Evolutionary conservation across 1,140 invertebrate species (phyloP), one percentile per base, ranked within the genome.

Genomic region (Papilio glaucus): DNA sequence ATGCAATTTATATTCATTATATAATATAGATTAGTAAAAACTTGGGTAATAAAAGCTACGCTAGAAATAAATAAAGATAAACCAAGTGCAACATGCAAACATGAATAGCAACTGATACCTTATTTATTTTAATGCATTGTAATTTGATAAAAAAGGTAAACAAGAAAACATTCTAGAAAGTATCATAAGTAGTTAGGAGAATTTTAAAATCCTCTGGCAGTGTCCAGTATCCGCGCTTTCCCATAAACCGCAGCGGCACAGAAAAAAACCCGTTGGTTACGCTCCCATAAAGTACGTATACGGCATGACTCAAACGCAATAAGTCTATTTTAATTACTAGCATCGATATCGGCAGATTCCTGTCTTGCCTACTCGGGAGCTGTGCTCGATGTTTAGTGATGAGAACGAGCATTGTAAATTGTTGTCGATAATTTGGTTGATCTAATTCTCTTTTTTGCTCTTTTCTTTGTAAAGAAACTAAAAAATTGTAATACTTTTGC

Each of bases 321-420:
- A 91, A 88, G 87, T 91, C 90, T 89, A 90, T 91, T 92, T 91
- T 92, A 92, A 92, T 92, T 92, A 92, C 88, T 82, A 81, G 75
- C 80, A 82, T 86, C 87, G 86, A 90, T 91, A 93, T 93, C 89
- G 88, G 87, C 86, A 88, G 90, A 91, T 91, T 90, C 90, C 89
- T 86, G 89, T 90, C 89, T 92, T 92, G 83, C 85, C 85, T 89
- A 91, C 85, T 83, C 85, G 84, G 88, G 85, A 88, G 86, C 87
- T 77, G 86, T 83, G 85, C 83, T 84, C 78, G 85, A 86, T 53
- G 24, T 39, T n/a, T 76, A 88, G 85, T 68, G 86, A 75, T 79
- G 86, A 49, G 73, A 62, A 33, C 49, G 69, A 74, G 26, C 53
- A 61, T 71, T 49, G 65, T 71, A 38, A 45, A 63, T 71, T 41